phyloP scores from a whole-genome alignment of 1,140 invertebrate species.

The Drosophila kurseongensis region DNA sequence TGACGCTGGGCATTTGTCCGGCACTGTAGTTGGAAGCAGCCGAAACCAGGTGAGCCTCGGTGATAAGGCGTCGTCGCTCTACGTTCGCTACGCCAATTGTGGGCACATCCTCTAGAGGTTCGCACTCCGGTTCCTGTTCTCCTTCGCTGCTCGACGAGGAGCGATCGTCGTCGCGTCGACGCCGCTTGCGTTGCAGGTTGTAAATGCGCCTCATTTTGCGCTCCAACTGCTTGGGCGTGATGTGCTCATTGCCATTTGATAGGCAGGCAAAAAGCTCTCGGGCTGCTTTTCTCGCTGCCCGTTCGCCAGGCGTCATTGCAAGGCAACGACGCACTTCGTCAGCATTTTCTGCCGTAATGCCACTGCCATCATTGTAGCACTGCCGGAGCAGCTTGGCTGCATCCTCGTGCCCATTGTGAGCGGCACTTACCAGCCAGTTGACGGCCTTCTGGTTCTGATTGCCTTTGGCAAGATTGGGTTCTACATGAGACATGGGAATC shows the following conservation, averaged over 20 bases:
- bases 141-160: slow-evolving; percentile 68
- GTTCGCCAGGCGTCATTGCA: slow-evolving; percentile 93
- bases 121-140: slow-evolving; percentile 51
- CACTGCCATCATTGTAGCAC: slow-evolving; percentile 91
- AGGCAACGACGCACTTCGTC: slow-evolving; percentile 93
- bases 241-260: slow-evolving; percentile 93
- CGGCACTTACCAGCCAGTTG: slow-evolving; percentile 95
- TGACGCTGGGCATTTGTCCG: slow-evolving; percentile 91
- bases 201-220: slow-evolving; percentile 89
- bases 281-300: slow-evolving; percentile 93
- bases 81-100: slow-evolving; percentile 48
- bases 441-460: slow-evolving; percentile 88
- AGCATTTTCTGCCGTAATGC: slow-evolving; percentile 92
- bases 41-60: slow-evolving; percentile 91
- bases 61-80: slow-evolving; percentile 86
- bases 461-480: slow-evolving; percentile 75
- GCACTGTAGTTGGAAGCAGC: slow-evolving; percentile 92
- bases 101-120: slow-evolving; percentile 51
- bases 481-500: background rate
- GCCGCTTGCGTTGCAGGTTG: slow-evolving; percentile 84
- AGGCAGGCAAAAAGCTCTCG: slow-evolving; percentile 93
- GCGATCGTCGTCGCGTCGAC: slow-evolving; percentile 62
- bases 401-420: slow-evolving; percentile 94
- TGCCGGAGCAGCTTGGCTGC: slow-evolving; percentile 92
- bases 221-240: slow-evolving; percentile 91